Base-by-base conservation (phyloP, 2,797 vertebrate genomes). In the Spea hammondii region DNA sequence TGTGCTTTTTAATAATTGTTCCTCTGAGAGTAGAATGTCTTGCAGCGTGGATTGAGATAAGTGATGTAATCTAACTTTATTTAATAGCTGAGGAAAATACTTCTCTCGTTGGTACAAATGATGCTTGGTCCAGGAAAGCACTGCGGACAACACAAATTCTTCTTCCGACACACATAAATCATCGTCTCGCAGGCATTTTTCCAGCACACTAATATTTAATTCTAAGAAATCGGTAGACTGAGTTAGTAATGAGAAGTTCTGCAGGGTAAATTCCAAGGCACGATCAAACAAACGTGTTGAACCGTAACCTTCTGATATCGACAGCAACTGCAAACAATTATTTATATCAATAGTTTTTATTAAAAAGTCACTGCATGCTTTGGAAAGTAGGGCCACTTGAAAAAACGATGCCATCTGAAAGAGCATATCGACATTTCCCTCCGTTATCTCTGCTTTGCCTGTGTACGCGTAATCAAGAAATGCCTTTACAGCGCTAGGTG, bases 381-480 rank as follows among this genome's bases (percentile, higher is more conserved):
- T 93, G 57, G 92, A 94, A 84, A 99, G 91, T 77, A 94, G 89
- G 9, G 94, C 88, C 51, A 97, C 94, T 91, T 97, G 90, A 86
- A 89, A 87, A 87, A 88, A 93, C 48, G 91, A 89, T 0, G 91
- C 90, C 65, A 93, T 92, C 76, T 99, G 96, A 85, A 98, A 98
- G 83, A 98, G 90, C 93, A 95, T 93, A 87, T 99, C 95, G 77
- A 98, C 93, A 6, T 98, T 99, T 83, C 94, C 90, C 57, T 96
- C 94, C n/a, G 93, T 95, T 89, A 98, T 96, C 84, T 96, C 91
- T 9, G 90, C 87, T 86, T 94, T 93, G 81, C 96, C 97, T 7
- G 95, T 94, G 83, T 99, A 99, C 65, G 96, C 97, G 47, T 97
- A 98, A 88, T 99, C 96, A 83, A 99, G 91, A 87, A 99, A 99